phyloP scores from a whole-genome alignment of 2,113 vertebrate genomes.

The Siniperca chuatsi region DNA sequence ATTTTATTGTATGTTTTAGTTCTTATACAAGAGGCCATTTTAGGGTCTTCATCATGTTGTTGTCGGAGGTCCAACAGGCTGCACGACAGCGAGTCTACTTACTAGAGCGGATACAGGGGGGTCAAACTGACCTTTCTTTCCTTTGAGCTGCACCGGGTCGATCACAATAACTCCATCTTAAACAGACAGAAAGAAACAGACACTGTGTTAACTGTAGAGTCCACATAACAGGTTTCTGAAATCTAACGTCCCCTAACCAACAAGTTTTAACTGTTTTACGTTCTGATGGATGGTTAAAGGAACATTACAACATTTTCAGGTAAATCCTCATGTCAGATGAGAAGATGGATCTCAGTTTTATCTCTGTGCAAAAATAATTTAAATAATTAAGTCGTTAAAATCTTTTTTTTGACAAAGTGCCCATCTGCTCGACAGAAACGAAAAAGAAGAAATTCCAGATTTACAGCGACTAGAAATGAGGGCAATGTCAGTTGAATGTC shows the following conservation, averaged over 20 bases:
- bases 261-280: too few species aligned
- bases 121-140: constrained; percentile 87
- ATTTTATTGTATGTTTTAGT: too few species aligned
- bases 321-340: neutral
- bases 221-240: too few species aligned
- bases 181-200: neutral
- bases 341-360: neutral
- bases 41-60: too few species aligned
- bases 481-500: too few species aligned
- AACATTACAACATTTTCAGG: neutral
- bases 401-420: neutral
- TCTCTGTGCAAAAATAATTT: neutral
- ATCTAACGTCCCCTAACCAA: too few species aligned
- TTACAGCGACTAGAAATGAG: too few species aligned
- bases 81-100: neutral
- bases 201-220: too few species aligned
- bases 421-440: too few species aligned
- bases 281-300: neutral
- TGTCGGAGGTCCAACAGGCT: too few species aligned
- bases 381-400: neutral
- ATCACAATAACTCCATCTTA: constrained; percentile 93
- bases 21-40: too few species aligned
- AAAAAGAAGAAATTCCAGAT: too few species aligned
- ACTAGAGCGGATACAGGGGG: neutral
- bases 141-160: constrained; percentile 88